phyloP scores from a whole-genome alignment of 2,797 vertebrate genomes.

The Streptopelia turtur region DNA sequence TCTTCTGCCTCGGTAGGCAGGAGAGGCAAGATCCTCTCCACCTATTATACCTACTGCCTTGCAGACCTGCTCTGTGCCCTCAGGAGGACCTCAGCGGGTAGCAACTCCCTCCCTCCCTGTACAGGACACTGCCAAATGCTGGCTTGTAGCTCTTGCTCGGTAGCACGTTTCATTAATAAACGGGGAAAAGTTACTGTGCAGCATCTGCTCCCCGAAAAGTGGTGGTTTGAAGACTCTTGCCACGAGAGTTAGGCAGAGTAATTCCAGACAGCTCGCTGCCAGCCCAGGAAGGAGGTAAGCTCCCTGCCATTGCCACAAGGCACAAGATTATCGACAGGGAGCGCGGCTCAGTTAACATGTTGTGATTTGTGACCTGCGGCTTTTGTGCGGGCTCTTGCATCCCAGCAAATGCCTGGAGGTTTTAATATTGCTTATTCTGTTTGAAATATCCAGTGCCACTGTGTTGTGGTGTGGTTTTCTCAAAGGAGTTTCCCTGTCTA shows the following conservation, averaged over 20 bases:
- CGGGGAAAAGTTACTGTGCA: neutral
- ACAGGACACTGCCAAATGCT: neutral
- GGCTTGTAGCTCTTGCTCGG: neutral
- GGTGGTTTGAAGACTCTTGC: neutral
- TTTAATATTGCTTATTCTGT: neutral
- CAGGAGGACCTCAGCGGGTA: neutral
- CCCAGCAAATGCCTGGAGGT: neutral
- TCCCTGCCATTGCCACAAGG: neutral
- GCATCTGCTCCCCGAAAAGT: neutral
- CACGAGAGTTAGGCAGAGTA: neutral
- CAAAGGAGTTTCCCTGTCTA: neutral
- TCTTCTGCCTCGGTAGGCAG: neutral
- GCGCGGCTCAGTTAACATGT: neutral
- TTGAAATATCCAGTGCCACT: neutral
- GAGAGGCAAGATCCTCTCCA: neutral
- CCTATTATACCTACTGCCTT: rapidly evolving
- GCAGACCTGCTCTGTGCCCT: neutral
- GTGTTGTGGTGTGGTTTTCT: neutral
- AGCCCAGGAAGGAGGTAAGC: neutral
- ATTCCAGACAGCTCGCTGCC: neutral
- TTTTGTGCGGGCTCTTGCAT: neutral
- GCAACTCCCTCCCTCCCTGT: rapidly evolving
- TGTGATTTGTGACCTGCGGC: neutral
- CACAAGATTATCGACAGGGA: neutral
- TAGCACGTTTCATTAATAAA: neutral